Percentiles rank a stretch among this genome's conserved stretches.
These are phyloP conservation scores for Ceyx cyanopectus DNA, from an alignment of 2,113 vertebrate genomes.

Conservation along the genomic window DNA sequence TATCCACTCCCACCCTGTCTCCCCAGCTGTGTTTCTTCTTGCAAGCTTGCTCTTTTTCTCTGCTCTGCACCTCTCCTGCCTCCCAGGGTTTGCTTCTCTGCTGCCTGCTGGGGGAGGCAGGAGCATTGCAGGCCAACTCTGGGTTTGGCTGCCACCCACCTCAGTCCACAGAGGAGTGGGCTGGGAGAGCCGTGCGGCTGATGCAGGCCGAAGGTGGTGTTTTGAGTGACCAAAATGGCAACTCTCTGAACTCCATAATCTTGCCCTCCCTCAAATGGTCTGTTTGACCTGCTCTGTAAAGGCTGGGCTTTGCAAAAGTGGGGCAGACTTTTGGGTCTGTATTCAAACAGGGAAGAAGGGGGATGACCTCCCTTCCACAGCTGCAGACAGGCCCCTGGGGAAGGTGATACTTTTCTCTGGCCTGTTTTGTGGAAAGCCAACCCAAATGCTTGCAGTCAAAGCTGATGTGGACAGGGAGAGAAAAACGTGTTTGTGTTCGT, in stretches of 20 bases:
- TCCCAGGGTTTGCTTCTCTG: not conserved
- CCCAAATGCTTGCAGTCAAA: rapidly evolving
- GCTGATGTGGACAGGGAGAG: not conserved
- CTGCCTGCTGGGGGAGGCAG: not conserved
- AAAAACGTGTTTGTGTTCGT: not conserved
- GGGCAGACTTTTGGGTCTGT: not conserved
- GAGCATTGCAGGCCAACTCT: not conserved
- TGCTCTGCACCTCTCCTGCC: not conserved
- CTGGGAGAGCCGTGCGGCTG: not conserved
- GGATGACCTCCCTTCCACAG: rapidly evolving
- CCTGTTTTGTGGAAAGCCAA: not conserved
- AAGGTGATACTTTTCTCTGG: not conserved
- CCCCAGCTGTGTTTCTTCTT: not conserved
- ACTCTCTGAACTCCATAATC: not conserved
- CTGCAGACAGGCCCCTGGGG: not conserved
- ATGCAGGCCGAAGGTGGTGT: not conserved
- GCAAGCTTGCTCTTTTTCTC: not conserved
- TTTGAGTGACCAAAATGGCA: not conserved
- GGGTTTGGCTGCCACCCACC: rapidly evolving
- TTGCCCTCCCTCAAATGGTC: not conserved
- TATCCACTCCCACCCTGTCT: rapidly evolving
- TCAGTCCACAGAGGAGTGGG: not conserved
- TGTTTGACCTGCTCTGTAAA: not conserved
- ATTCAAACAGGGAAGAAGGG: not conserved
- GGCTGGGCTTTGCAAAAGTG: not conserved